Base-by-base conservation (phyloP, 2,797 vertebrate genomes). In the Champsocephalus gunnari region DNA sequence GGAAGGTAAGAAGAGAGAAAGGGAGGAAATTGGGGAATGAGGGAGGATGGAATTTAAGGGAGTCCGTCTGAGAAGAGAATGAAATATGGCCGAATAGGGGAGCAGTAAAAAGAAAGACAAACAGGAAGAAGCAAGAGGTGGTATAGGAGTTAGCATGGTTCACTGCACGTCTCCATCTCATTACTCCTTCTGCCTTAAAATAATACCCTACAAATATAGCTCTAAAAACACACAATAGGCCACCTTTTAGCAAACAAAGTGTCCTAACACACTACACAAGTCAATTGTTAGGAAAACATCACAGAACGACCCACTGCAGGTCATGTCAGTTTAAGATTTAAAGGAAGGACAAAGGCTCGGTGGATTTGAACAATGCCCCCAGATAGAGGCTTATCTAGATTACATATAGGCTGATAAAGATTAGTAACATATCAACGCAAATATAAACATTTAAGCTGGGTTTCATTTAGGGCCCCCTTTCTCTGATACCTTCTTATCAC, bases 1-100 rank as follows among this genome's bases (percentile, higher is more conserved):
- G 34, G 34, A 38, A 38, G 34, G 34, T 38, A 75, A 75, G 51
- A 62, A 60, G 50, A 61, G 21, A 77, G 59, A 49, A n/a, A n/a
- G 51, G 53, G 32, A 80, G 66, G 54, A 63, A 77, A 79, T 58
- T 5, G 73, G 71, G 43, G 45, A 67, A 80, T 2, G 17, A 69
- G 57, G 66, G 17, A 53, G 19, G 19, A 53, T 38, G 34, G 34
- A 57, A 82, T 89, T 88, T 79, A 75, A 80, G 87, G 88, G 87
- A 92, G 89, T 81, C 9, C 16, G 53, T 72, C 17, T 73, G 62
- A 32, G 57, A 54, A 57, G 32, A 79, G 62, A 66, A 68, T 87
- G 62, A 87, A 85, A 87, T 88, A 89, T 48, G 65, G 74, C 59
- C 4, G 12, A 81, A 74, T 4, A 41, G 74, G 73, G 74, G 50